Evolutionary conservation across 2,113 vertebrate genomes (phyloP).

Genomic region (Pterocles orientalis): DNA sequence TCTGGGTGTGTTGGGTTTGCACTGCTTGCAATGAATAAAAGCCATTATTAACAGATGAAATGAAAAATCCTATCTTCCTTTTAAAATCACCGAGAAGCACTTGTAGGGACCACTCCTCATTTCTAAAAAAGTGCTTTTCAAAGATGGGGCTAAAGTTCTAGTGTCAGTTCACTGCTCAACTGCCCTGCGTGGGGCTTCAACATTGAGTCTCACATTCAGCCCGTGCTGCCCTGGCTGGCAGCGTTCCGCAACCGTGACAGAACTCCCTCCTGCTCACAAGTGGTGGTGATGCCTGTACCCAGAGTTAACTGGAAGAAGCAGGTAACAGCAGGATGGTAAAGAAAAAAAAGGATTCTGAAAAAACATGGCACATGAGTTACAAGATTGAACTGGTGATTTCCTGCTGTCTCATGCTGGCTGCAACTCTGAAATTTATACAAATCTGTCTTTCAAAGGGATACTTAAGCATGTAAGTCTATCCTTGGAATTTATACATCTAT

Average conservation of each 20-base stretch:
- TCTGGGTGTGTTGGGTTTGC: not conserved
- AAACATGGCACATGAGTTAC: not conserved
- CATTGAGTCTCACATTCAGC: fast-evolving
- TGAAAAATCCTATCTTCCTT: not conserved
- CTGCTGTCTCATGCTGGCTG: not conserved
- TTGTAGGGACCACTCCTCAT: not conserved
- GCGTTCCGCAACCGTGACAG: fast-evolving
- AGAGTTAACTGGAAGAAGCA: not conserved
- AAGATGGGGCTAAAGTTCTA: not conserved
- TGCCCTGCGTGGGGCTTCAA: not conserved
- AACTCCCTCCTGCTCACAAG: not conserved
- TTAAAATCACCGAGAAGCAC: not conserved
- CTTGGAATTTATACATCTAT: not conserved
- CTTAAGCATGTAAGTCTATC: not conserved
- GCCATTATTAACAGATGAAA: not conserved
- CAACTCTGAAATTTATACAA: not conserved
- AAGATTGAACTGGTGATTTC: not conserved
- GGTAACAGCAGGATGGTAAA: not conserved
- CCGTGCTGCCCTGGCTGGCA: not conserved
- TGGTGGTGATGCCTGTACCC: not conserved
- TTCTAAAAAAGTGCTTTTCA: not conserved
- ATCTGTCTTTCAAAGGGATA: not conserved
- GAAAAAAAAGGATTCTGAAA: not conserved
- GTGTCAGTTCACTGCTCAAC: not conserved
- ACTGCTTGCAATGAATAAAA: not conserved